Percentiles rank a stretch among this genome's conserved stretches.
These are phyloP conservation scores for Alaudala cheleensis DNA, from an alignment of 2,113 vertebrate genomes.

Conservation along the genomic window DNA sequence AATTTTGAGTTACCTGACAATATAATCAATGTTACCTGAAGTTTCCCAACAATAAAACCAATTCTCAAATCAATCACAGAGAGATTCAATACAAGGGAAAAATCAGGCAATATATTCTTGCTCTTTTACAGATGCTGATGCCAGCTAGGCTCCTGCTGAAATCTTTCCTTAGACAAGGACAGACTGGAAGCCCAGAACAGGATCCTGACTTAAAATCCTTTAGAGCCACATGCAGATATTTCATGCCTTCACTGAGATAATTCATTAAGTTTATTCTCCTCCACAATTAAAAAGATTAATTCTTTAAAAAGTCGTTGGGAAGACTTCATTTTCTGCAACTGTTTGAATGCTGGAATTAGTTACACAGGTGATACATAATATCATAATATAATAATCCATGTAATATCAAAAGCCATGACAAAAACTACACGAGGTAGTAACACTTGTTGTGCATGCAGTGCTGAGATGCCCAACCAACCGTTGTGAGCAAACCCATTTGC, in stretches of 20 bases:
- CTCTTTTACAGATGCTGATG: neutral
- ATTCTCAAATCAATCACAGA: neutral
- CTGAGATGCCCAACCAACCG: neutral
- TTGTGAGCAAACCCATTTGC: neutral
- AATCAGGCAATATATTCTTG: neutral
- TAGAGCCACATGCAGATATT: accelerated
- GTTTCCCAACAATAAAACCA: neutral
- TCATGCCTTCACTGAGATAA: neutral
- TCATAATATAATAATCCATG: too few species aligned
- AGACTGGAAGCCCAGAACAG: accelerated
- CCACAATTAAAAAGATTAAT: neutral
- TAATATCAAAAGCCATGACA: neutral
- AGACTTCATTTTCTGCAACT: neutral
- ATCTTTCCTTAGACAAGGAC: neutral
- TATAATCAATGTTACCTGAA: neutral
- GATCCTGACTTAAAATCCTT: neutral
- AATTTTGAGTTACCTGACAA: neutral
- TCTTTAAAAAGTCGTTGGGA: neutral
- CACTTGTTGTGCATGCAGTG: accelerated
- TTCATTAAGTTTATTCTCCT: neutral
- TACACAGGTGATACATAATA: neutral
- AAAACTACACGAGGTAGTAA: neutral
- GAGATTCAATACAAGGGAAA: neutral
- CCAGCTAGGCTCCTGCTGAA: neutral
- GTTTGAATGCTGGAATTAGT: neutral